Evolutionary conservation across 2,113 vertebrate genomes (phyloP).

Genomic region (Hipposideros armiger): DNA sequence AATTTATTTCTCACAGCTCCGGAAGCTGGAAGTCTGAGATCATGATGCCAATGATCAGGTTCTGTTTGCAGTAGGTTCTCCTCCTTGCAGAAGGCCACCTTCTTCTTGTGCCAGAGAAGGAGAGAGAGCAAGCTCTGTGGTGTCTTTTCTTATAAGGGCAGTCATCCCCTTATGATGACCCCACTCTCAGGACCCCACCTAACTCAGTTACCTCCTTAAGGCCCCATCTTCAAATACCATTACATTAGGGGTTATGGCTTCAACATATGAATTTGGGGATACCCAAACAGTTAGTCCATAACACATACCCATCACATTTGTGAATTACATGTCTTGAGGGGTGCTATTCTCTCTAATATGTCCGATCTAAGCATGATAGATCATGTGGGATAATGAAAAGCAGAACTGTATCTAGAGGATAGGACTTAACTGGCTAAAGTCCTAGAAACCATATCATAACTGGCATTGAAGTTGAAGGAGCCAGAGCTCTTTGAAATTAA

Average conservation of each 20-base stretch:
- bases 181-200: background rate
- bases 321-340: background rate
- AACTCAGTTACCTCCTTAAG: background rate
- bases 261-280: background rate
- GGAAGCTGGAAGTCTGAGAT: background rate
- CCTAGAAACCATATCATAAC: background rate
- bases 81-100: background rate
- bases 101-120: background rate
- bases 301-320: background rate
- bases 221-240: background rate
- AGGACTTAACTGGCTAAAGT: background rate
- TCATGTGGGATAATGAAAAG: conserved; percentile 4
- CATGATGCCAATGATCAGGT: background rate
- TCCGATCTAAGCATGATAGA: background rate
- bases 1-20: no score
- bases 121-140: background rate
- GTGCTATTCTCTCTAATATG: background rate
- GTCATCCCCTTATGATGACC: background rate
- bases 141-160: background rate
- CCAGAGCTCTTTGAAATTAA: background rate
- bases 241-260: background rate
- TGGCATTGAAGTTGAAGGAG: background rate
- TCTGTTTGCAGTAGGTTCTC: background rate
- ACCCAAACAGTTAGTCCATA: background rate
- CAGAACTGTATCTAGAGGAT: background rate